Conservation (phyloP, 2,888 invertebrate species). For the Scaptomyza parva region DNA sequence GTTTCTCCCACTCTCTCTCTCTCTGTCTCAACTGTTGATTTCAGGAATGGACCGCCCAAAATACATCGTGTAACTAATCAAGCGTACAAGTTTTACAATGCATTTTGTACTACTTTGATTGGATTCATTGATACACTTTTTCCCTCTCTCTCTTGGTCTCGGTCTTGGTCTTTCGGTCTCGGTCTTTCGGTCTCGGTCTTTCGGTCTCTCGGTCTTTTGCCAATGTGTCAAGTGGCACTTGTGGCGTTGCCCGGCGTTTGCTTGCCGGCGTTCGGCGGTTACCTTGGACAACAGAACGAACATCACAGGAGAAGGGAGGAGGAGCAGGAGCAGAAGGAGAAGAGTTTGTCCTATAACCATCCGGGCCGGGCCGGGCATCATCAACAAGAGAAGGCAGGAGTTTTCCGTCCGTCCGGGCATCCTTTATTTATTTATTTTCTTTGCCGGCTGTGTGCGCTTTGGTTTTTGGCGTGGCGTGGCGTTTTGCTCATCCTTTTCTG, state of each 20-base stretch:
- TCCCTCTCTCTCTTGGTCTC: background rate
- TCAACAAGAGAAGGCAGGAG: no score
- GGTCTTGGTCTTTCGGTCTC: no score
- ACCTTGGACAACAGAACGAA: conserved; percentile 37
- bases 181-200: no score
- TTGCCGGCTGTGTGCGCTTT: conserved; percentile 43
- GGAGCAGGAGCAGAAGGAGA: no score
- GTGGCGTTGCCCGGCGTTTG: conserved; percentile 47
- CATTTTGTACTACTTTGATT: conserved; percentile 6
- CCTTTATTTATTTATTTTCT: conserved; percentile 76
- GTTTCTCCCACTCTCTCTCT: no score
- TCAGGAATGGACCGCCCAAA: conserved; percentile 22
- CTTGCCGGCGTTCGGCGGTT: conserved; percentile 2
- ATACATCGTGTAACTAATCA: conserved; percentile 36
- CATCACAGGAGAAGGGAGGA: no score
- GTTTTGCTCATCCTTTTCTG: background rate
- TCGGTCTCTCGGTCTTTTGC: background rate
- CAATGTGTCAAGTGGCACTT: conserved; percentile 63
- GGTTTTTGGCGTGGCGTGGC: conserved; percentile 39
- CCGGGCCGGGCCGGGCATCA: no score
- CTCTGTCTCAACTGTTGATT: conserved; percentile 47
- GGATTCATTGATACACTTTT: background rate
- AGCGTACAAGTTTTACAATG: conserved; percentile 25
- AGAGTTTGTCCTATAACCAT: no score
- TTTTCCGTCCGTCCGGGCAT: conserved; percentile 37